Base-by-base conservation (phyloP, 2,797 vertebrate species). In the Mionectes olivaceus region DNA sequence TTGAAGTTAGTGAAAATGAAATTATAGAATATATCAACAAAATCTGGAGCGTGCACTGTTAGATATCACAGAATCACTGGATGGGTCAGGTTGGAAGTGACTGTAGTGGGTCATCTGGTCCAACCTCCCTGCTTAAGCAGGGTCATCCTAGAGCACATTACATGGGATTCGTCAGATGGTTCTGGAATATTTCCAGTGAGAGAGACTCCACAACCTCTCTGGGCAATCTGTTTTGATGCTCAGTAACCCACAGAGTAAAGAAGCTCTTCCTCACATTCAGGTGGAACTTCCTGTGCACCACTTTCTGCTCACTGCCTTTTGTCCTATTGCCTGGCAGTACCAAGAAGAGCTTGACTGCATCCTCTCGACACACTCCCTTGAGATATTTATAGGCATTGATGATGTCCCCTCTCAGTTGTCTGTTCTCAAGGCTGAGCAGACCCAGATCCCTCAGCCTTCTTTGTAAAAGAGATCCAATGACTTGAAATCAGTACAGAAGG, bases 321-420 rank as follows among this genome's bases (percentile, higher is more conserved):
- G 21, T 23, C 18, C 30, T 25, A 0, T 32, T 23, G 18, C 25
- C 2, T 13, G 7, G 22, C 47, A 47, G 21, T 1, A 3, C 25
- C 35, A 32, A 28, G 19, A 23, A 53, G 44, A 67, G 19, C 15
- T 22, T 16, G 28, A 35, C 19, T 60, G 4, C 56, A n/a, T 10
- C 13, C 56, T 75, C 55, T 32, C 35, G 32, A 19, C 10, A 61
- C 4, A 18, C 10, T 68, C 7, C 5, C 41, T 43, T 35, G 61
- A 61, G 33, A 43, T 23, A 28, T 23, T 32, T 19, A 10, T 2
- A 53, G 39, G 3, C 8, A 13, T 4, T 28, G 41, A 49, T 32
- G 25, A 47, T 12, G 25, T 32, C 33, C 19, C 10, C 18, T 41
- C 25, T 68, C 46, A 35, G 33, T 28, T 15, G 10, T 35, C 32